Evolutionary conservation across 2,113 vertebrate species (phyloP).

Genomic region (Oplegnathus fasciatus): DNA sequence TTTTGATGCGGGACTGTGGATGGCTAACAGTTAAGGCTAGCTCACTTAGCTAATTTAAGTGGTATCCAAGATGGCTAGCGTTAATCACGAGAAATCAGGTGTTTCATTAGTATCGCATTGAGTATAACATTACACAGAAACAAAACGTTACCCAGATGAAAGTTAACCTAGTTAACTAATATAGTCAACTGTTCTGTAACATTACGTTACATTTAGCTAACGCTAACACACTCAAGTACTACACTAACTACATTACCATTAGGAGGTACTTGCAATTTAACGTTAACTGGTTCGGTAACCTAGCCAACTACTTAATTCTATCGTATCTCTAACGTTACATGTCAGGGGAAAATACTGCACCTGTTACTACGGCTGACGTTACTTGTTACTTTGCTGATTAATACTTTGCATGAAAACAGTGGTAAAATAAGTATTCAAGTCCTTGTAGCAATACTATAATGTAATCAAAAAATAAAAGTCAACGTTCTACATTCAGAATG

Average conservation of each 20-base stretch:
- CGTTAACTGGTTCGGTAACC: no score
- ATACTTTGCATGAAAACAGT: neutral
- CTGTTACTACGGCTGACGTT: neutral
- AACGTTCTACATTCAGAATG: neutral
- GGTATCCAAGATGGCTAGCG: neutral
- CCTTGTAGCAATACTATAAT: neutral
- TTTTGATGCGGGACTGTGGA: neutral
- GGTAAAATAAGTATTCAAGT: neutral
- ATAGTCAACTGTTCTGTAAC: no score
- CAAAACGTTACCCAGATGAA: neutral
- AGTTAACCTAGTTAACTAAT: neutral
- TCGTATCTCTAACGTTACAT: no score
- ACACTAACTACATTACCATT: no score
- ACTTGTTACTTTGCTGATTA: neutral
- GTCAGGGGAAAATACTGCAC: neutral
- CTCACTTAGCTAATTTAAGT: constrained; percentile 21
- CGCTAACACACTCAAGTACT: no score
- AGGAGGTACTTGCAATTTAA: no score
- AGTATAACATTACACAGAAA: neutral
- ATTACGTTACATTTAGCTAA: neutral
- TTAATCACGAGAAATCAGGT: neutral
- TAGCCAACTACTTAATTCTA: no score
- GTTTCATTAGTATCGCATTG: no score
- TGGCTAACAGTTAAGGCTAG: constrained; percentile 3
- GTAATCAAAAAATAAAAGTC: neutral